phyloP scores from a whole-genome alignment of 2,888 invertebrate genomes.

The Oxycera nigricornis region DNA sequence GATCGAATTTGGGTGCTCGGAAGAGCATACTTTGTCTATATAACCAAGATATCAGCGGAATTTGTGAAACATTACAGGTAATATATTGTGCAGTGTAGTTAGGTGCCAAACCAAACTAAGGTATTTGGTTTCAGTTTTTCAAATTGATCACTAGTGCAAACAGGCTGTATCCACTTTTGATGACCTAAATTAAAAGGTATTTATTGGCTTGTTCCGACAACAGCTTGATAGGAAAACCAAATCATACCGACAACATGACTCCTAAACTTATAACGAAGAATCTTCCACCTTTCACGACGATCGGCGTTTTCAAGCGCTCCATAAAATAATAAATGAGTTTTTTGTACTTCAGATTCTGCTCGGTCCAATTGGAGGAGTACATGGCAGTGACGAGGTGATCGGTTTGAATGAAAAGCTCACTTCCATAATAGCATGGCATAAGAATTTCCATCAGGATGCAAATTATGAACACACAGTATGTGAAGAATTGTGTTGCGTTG shows the following conservation, averaged over 20 bases:
- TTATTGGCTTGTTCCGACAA: too few relatives aligned
- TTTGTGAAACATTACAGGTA: too few relatives aligned
- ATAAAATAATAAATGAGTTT: slow-evolving; percentile 53
- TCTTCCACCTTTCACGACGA: slow-evolving; percentile 52
- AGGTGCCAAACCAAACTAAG: too few relatives aligned
- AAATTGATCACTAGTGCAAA: slow-evolving; percentile 56
- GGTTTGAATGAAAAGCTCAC: slow-evolving; percentile 54
- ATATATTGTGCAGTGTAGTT: too few relatives aligned
- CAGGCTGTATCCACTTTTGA: slow-evolving; percentile 56
- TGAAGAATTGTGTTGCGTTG: background rate
- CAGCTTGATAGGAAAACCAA: background rate
- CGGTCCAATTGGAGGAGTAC: slow-evolving; percentile 55
- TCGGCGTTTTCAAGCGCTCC: slow-evolving; percentile 54
- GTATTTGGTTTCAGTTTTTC: slow-evolving; percentile 48
- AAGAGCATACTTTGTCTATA: too few relatives aligned
- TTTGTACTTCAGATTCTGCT: slow-evolving; percentile 50
- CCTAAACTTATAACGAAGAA: slow-evolving; percentile 56
- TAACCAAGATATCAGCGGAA: too few relatives aligned
- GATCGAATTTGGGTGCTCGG: too few relatives aligned
- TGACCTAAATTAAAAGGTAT: slow-evolving; percentile 50
- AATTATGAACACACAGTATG: slow-evolving; percentile 18
- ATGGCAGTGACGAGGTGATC: slow-evolving; percentile 50
- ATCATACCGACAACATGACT: slow-evolving; percentile 55
- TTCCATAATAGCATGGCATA: slow-evolving; percentile 56
- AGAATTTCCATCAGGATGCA: slow-evolving; percentile 55